Evolutionary conservation across 2,797 vertebrate genomes (phyloP).

Genomic region (Cichlasoma orientale): DNA sequence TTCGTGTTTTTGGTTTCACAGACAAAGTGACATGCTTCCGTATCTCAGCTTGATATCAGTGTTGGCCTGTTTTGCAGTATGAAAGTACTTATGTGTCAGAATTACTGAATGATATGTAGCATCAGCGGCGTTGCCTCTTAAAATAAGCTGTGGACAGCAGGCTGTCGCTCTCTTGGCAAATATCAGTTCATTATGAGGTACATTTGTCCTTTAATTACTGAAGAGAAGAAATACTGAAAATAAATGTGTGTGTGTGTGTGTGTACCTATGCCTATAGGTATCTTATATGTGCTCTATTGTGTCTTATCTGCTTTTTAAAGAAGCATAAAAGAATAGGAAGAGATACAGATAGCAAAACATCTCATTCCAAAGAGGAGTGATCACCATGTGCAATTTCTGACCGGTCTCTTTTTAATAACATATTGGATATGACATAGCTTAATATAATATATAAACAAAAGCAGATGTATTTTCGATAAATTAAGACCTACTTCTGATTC

Average conservation of each 20-base stretch:
- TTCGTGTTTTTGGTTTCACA: slow-evolving; percentile 21
- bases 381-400: slow-evolving; percentile 59
- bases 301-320: slow-evolving; percentile 49
- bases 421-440: slow-evolving; percentile 23
- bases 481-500: slow-evolving; percentile 26
- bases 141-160: slow-evolving; percentile 35
- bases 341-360: slow-evolving; percentile 10
- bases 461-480: slow-evolving; percentile 34
- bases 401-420: slow-evolving; percentile 47
- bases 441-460: slow-evolving; percentile 8
- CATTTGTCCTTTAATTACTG: slow-evolving; percentile 7
- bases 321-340: slow-evolving; percentile 8
- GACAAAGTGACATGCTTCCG: neutral
- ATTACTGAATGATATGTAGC: slow-evolving; percentile 9
- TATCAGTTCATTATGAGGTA: slow-evolving; percentile 11
- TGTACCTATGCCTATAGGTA: no score
- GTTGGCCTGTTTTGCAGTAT: neutral
- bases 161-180: slow-evolving; percentile 5
- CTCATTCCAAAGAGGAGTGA: slow-evolving; percentile 59
- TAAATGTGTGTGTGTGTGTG: no score
- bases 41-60: slow-evolving; percentile 18
- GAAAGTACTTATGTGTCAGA: slow-evolving; percentile 2
- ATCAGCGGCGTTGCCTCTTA: slow-evolving; percentile 42
- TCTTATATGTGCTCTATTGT: slow-evolving; percentile 32
- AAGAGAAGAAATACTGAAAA: slow-evolving; percentile 15